Conservation (phyloP, 2,113 vertebrate species). For the Lepisosteus oculatus region DNA sequence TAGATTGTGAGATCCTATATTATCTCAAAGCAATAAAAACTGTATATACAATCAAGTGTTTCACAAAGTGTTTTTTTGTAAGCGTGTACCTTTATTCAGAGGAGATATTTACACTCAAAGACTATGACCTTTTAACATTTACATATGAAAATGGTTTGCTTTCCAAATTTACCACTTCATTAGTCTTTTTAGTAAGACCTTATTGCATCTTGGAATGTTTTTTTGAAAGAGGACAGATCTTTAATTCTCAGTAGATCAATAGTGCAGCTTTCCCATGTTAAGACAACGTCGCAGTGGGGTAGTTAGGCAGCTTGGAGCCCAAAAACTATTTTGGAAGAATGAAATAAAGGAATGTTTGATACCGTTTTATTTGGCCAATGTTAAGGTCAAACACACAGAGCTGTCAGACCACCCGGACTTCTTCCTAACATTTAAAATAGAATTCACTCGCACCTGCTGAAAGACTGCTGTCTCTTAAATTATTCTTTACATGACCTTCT, state of each 20-base stretch:
- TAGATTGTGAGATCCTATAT: constrained; percentile 61
- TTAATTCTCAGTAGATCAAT: constrained; percentile 49
- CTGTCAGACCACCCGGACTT: constrained; percentile 47
- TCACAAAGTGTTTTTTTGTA: constrained; percentile 38
- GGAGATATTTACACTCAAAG: constrained; percentile 45
- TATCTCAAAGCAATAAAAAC: constrained; percentile 61
- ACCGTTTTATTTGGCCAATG: constrained; percentile 44
- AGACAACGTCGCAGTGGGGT: constrained; percentile 26
- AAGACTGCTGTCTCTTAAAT: constrained; percentile 17
- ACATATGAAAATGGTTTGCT: constrained; percentile 69
- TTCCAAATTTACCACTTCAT: constrained; percentile 70
- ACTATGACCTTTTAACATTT: constrained; percentile 59
- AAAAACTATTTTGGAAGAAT: constrained; percentile 47
- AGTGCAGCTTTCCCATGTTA: not conserved
- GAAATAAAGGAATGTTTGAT: constrained; percentile 48
- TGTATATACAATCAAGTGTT: constrained; percentile 52
- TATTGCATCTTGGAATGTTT: constrained; percentile 57
- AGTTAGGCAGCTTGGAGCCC: constrained; percentile 30
- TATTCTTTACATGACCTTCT: constrained; percentile 26
- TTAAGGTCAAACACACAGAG: constrained; percentile 26
- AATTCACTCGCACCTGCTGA: constrained; percentile 33
- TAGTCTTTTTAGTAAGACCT: constrained; percentile 60
- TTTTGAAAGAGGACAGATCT: constrained; percentile 37
- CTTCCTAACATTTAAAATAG: constrained; percentile 26
- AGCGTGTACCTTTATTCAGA: constrained; percentile 45